Evolutionary conservation across 2,113 vertebrate species (phyloP).

Genomic region (Mus spicilegus): DNA sequence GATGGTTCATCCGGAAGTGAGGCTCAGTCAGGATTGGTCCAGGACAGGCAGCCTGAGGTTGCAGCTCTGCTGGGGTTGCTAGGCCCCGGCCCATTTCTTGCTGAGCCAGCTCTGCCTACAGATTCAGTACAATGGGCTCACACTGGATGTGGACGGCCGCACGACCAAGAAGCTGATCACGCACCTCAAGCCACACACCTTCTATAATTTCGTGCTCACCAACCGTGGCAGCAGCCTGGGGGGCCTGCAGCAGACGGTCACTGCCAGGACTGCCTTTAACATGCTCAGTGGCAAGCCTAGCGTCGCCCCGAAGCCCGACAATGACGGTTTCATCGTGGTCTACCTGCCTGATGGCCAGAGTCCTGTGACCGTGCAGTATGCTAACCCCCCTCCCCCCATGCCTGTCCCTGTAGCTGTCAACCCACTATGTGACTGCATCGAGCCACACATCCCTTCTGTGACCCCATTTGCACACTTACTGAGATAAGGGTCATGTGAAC

Average conservation of each 20-base stretch:
- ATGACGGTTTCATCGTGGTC: conserved; percentile 91
- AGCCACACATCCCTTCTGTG: too few species aligned
- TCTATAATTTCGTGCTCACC: conserved; percentile 94
- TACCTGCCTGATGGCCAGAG: conserved; percentile 90
- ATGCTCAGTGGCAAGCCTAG: conserved; percentile 92
- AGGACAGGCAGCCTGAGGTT: not conserved
- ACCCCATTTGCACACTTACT: not conserved
- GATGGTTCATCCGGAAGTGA: not conserved
- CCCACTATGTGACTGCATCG: not conserved
- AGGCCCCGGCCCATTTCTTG: too few species aligned
- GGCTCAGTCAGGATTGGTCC: not conserved
- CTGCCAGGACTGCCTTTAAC: conserved; percentile 92
- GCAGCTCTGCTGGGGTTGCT: accelerated
- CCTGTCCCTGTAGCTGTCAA: not conserved
- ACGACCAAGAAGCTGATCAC: conserved; percentile 94
- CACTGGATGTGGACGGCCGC: conserved; percentile 93
- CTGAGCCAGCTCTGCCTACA: conserved; percentile 62
- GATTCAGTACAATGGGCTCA: conserved; percentile 96
- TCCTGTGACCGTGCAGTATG: conserved; percentile 93
- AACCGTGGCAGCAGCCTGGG: conserved; percentile 93
- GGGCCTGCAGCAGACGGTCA: conserved; percentile 92
- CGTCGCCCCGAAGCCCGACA: conserved; percentile 90
- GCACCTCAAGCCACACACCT: conserved; percentile 92
- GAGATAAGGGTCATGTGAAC: accelerated
- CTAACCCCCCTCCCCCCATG: accelerated